These are phyloP conservation scores for Blomia tropicalis DNA, from an alignment of 2,888 invertebrate genomes.

Conservation along the genomic window DNA sequence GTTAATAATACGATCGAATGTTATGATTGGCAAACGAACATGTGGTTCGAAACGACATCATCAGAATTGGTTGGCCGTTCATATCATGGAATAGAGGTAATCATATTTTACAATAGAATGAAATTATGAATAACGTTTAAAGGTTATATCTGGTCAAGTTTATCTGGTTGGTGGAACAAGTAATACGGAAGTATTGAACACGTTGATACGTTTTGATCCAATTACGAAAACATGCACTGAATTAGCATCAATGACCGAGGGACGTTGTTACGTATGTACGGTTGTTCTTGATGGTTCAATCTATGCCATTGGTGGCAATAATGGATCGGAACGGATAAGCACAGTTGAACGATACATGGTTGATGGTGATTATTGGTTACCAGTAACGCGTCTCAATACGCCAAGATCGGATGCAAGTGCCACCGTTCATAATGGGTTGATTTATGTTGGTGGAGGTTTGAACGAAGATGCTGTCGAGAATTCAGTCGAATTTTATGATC, in stretches of 20 bases:
- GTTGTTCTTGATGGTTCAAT: slow-evolving; percentile 33
- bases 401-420: slow-evolving; percentile 63
- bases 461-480: slow-evolving; percentile 58
- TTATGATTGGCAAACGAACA: background rate
- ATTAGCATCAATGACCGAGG: slow-evolving; percentile 38
- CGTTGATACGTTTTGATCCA: slow-evolving; percentile 36
- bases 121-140: background rate
- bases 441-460: slow-evolving; percentile 63
- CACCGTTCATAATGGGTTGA: slow-evolving; percentile 48
- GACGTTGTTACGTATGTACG: slow-evolving; percentile 51
- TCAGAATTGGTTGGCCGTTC: background rate
- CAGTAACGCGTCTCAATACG: slow-evolving; percentile 39
- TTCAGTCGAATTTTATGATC: slow-evolving; percentile 58
- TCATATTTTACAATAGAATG: too few species aligned
- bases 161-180: slow-evolving; percentile 41
- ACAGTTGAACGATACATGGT: slow-evolving; percentile 35
- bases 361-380: slow-evolving; percentile 36
- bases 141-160: slow-evolving; percentile 30
- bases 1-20: background rate
- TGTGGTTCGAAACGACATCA: background rate
- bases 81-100: background rate
- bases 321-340: slow-evolving; percentile 35
- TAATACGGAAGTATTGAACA: slow-evolving; percentile 37
- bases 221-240: slow-evolving; percentile 35
- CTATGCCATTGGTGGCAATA: slow-evolving; percentile 37